These are phyloP conservation scores for Smittia sp. DNA, from an alignment of 2,888 invertebrate species.

Conservation along the genomic window DNA sequence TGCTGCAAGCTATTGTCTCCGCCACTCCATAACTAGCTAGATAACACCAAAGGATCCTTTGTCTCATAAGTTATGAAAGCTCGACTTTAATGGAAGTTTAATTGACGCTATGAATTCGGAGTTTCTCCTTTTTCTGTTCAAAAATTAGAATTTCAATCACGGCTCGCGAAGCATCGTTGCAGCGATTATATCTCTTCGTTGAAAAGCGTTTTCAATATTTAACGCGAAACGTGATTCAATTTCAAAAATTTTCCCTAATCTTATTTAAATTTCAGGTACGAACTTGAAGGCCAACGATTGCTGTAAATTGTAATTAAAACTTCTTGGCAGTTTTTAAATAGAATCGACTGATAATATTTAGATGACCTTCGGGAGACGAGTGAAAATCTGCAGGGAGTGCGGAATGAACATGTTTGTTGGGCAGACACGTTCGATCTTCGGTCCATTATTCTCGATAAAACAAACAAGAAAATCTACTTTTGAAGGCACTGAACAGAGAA, in stretches of 20 bases:
- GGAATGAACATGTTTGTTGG: not conserved
- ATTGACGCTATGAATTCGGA: too few species aligned
- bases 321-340: conserved; percentile 5
- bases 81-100: too few species aligned
- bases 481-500: conserved; percentile 7
- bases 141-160: conserved; percentile 22
- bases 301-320: conserved; percentile 14
- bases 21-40: too few species aligned
- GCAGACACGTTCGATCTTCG: not conserved
- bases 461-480: conserved; percentile 40
- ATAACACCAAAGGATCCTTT: too few species aligned
- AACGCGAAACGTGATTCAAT: conserved; percentile 37
- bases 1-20: too few species aligned
- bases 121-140: too few species aligned
- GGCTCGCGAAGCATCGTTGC: not conserved
- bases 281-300: not conserved
- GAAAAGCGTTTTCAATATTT: conserved; percentile 27
- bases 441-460: conserved; percentile 26
- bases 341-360: not conserved
- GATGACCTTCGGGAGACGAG: not conserved
- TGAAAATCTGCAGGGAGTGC: not conserved
- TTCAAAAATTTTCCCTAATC: not conserved
- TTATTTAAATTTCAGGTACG: conserved; percentile 1
- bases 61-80: too few species aligned
- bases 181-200: conserved; percentile 6